Conservation (phyloP, 2,888 invertebrate genomes). For the Netelia virgata region DNA sequence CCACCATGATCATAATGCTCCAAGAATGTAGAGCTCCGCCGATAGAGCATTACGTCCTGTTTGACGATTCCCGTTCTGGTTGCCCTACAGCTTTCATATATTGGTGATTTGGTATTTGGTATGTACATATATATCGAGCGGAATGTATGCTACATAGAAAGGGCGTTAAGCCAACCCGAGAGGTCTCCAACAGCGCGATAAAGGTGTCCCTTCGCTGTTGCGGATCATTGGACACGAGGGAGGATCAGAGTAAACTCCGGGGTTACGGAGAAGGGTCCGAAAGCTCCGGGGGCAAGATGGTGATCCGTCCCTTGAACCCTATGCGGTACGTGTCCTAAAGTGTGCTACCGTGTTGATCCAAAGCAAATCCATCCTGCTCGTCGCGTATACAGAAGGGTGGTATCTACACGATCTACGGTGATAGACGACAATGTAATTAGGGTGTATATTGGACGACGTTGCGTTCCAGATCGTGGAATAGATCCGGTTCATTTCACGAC, state of each 20-base stretch:
- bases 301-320: background rate
- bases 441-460: background rate
- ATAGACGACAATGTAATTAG: background rate
- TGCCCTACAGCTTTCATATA: background rate
- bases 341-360: background rate
- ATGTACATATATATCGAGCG: background rate
- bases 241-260: background rate
- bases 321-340: background rate
- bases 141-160: background rate
- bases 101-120: background rate
- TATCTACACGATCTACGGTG: background rate
- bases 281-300: background rate
- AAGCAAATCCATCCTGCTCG: background rate
- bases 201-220: conserved; percentile 6
- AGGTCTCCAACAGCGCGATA: background rate
- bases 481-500: background rate
- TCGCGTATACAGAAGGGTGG: background rate
- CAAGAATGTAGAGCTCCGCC: too few relatives aligned
- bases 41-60: too few relatives aligned
- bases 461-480: background rate
- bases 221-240: conserved; percentile 20
- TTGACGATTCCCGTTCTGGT: background rate
- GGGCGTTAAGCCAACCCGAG: background rate
- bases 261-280: background rate
- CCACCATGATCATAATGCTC: too few relatives aligned